Percentiles rank a stretch among this genome's conserved stretches.
These are phyloP conservation scores for Ibidorhyncha struthersii DNA, from an alignment of 2,113 vertebrate genomes.

Conservation along the genomic window DNA sequence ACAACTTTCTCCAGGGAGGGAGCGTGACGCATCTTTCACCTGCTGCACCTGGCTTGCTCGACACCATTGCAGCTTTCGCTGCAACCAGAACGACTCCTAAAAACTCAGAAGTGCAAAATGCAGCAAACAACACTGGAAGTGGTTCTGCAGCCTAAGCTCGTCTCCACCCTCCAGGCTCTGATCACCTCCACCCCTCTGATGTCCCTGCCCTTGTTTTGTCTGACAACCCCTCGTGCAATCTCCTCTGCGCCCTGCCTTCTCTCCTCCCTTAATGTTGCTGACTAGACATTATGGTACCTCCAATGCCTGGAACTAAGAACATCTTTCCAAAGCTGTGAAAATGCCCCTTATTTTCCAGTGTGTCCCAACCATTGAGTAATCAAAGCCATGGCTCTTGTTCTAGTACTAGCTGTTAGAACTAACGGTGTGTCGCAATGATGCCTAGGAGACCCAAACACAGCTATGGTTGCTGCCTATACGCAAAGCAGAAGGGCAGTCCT, in stretches of 20 bases:
- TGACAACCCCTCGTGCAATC: not conserved
- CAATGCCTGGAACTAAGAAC: not conserved
- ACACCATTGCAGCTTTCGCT: not conserved
- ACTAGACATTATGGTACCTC: no score
- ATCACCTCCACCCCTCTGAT: not conserved
- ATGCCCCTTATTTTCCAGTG: not conserved
- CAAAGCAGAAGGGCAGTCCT: not conserved
- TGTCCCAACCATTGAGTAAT: not conserved
- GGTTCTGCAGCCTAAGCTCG: not conserved
- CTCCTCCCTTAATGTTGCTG: not conserved
- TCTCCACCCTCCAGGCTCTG: not conserved
- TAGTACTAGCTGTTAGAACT: not conserved
- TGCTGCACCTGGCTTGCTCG: not conserved
- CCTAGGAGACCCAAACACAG: not conserved
- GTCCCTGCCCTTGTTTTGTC: slow-evolving; percentile 3
- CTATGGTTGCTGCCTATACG: not conserved
- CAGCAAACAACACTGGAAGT: not conserved
- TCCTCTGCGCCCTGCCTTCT: not conserved
- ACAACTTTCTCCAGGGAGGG: not conserved
- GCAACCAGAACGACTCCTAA: not conserved
- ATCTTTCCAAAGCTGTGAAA: not conserved
- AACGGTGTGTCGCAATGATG: rapidly evolving
- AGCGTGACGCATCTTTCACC: not conserved
- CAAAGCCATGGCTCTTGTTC: not conserved
- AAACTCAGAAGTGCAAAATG: not conserved